A percentile compares a stretch with the other conserved stretches of the same genome.
Conservation (phyloP, 2,888 invertebrate genomes). For the Lepidocyrtoides sp. region DNA sequence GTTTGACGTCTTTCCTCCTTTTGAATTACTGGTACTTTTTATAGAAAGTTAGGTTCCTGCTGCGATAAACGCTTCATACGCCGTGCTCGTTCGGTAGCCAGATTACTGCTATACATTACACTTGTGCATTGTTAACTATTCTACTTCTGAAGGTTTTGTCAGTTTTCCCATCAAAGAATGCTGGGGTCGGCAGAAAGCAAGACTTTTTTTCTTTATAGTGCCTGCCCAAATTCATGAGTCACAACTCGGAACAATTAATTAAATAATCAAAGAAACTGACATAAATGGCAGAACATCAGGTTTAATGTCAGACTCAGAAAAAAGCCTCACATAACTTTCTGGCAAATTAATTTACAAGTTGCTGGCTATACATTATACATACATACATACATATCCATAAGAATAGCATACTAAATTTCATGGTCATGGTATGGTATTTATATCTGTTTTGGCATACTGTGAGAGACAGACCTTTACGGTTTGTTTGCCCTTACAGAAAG, state of each 20-base stretch:
- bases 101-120: too few relatives aligned
- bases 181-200: too few relatives aligned
- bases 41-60: constrained; percentile 19
- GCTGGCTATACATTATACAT: not conserved
- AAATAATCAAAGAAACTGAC: too few relatives aligned
- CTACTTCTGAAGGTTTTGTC: too few relatives aligned
- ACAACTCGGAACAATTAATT: too few relatives aligned
- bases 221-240: too few relatives aligned
- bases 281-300: too few relatives aligned
- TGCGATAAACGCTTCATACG: not conserved
- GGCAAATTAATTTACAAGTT: not conserved
- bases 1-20: not conserved
- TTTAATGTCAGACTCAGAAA: not conserved
- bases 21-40: not conserved
- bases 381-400: not conserved
- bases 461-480: not conserved
- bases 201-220: too few relatives aligned
- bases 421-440: constrained; percentile 5
- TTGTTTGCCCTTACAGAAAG: not conserved
- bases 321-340: not conserved
- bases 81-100: not conserved
- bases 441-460: not conserved
- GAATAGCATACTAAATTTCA: not conserved
- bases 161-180: too few relatives aligned
- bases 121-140: too few relatives aligned